These are phyloP conservation scores for Bucco capensis DNA, from an alignment of 2,113 vertebrate species.

Conservation along the genomic window DNA sequence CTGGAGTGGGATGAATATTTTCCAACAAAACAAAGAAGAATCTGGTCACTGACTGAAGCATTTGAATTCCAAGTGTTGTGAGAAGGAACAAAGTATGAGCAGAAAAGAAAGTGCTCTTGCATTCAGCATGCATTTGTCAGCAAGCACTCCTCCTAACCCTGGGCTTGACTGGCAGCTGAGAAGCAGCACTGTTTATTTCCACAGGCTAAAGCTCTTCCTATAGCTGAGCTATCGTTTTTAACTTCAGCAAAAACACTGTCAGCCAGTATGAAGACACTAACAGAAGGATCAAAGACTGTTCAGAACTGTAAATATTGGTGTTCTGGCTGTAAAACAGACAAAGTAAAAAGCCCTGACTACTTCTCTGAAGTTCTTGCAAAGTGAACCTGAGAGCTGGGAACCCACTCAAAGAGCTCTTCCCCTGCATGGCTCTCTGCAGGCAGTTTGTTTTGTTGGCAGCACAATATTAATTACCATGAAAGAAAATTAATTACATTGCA, in stretches of 20 bases:
- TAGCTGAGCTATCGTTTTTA: not conserved
- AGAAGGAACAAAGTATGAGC: not conserved
- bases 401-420: not conserved
- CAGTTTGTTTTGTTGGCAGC: not conserved
- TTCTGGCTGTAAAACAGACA: not conserved
- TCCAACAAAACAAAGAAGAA: not conserved
- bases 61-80: constrained; percentile 13
- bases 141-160: not conserved
- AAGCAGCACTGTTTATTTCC: not conserved
- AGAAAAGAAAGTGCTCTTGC: not conserved
- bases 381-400: not conserved
- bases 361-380: not conserved
- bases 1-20: not conserved
- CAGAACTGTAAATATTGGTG: not conserved
- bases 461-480: not conserved
- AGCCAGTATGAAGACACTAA: not conserved
- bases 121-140: not conserved
- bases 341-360: not conserved
- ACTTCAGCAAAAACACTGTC: not conserved
- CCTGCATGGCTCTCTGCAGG: not conserved
- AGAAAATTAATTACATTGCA: not conserved
- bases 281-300: not conserved
- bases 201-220: not conserved
- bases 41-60: not conserved
- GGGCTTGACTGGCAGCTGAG: not conserved